Evolutionary conservation across 2,888 invertebrate species (phyloP).

Genomic region (Unio pictorum): DNA sequence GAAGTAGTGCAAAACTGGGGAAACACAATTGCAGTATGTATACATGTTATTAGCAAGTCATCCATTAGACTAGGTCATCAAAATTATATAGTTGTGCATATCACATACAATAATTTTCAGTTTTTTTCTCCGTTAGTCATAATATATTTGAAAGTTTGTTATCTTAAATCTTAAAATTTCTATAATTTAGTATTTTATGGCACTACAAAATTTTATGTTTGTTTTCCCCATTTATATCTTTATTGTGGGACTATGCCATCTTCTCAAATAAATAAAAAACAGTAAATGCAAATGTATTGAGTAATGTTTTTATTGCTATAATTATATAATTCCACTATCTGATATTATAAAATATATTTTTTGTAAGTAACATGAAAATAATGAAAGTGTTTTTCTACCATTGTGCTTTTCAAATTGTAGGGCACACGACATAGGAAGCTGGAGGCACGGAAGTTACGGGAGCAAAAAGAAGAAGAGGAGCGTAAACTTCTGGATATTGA

Average conservation of each 20-base stretch:
- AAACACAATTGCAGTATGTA: slow-evolving; percentile 69
- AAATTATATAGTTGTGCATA: not conserved
- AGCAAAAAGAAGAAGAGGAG: slow-evolving; percentile 70
- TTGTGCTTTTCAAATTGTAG: slow-evolving; percentile 37
- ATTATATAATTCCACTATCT: too few species aligned
- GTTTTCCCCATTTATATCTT: too few species aligned
- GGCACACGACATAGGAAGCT: slow-evolving; percentile 70
- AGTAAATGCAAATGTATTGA: too few species aligned
- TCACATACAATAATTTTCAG: not conserved
- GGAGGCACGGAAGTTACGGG: slow-evolving; percentile 65
- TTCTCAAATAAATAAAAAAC: too few species aligned
- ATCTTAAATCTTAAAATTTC: too few species aligned
- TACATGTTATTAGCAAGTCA: not conserved
- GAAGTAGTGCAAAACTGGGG: slow-evolving; percentile 70
- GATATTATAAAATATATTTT: too few species aligned
- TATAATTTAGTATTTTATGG: too few species aligned
- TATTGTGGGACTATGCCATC: too few species aligned
- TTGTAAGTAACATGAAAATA: too few species aligned
- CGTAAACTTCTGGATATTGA: slow-evolving; percentile 66
- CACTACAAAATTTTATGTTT: too few species aligned
- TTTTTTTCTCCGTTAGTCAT: not conserved
- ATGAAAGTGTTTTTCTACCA: not conserved
- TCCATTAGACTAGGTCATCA: not conserved
- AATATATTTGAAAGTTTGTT: too few species aligned
- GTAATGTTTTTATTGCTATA: too few species aligned